Percentiles rank a stretch among this genome's conserved stretches.
These are phyloP conservation scores for Rotaria magnacalcarata DNA, from an alignment of 2,888 invertebrate species.

Conservation along the genomic window DNA sequence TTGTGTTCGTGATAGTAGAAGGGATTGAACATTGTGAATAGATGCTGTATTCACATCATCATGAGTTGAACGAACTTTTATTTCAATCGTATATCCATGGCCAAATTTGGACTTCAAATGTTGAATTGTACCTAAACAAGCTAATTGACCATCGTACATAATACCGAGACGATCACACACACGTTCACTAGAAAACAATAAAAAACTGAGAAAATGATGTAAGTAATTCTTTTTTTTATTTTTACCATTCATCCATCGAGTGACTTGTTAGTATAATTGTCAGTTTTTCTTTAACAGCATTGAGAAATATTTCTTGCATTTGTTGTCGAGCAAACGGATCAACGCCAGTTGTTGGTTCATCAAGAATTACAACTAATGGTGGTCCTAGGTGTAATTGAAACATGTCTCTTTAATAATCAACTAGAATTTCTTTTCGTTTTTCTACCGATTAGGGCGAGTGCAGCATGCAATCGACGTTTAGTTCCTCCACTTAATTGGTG, in stretches of 20 bases:
- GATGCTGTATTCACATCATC: not conserved
- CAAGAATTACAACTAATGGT: constrained; percentile 55
- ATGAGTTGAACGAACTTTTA: not conserved
- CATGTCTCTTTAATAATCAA: no score
- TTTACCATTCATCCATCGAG: constrained; percentile 70
- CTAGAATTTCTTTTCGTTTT: no score
- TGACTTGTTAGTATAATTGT: constrained; percentile 59
- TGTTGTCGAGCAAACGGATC: constrained; percentile 59
- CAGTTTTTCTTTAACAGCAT: constrained; percentile 54
- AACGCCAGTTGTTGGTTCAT: constrained; percentile 62
- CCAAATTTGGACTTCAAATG: constrained; percentile 65
- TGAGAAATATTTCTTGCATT: constrained; percentile 58
- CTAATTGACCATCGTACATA: constrained; percentile 60
- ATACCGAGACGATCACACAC: constrained; percentile 62
- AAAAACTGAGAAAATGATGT: constrained; percentile 54
- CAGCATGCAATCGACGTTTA: constrained; percentile 59
- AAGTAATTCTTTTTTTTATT: no score
- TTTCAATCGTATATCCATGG: constrained; percentile 65
- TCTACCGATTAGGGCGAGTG: constrained; percentile 58
- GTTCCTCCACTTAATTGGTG: constrained; percentile 58
- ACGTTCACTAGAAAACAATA: constrained; percentile 64
- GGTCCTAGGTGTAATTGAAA: no score
- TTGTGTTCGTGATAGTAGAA: not conserved
- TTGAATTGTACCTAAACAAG: constrained; percentile 60
- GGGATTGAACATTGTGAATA: not conserved